A percentile compares a stretch with the other conserved stretches of the same genome.
These are phyloP conservation scores for Iselma pallidipennis DNA, from an alignment of 2,888 invertebrate genomes.

Conservation along the genomic window DNA sequence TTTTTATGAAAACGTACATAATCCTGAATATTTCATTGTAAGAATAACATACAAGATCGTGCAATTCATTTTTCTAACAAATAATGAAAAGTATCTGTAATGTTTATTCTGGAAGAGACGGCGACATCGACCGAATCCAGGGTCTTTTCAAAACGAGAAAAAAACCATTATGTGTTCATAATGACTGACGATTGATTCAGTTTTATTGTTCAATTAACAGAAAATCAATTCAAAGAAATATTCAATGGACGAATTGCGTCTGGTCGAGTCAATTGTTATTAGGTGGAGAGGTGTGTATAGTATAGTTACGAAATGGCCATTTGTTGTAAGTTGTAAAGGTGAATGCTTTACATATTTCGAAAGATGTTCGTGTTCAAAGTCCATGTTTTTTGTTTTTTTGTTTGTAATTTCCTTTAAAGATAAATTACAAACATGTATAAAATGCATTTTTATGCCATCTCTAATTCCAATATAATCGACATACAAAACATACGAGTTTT, in stretches of 20 bases:
- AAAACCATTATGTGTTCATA: too few species aligned
- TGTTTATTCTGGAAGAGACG: conserved; percentile 17
- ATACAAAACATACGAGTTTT: neutral
- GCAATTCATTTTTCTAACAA: neutral
- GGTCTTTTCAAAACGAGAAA: too few species aligned
- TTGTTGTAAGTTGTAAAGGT: conserved; percentile 9
- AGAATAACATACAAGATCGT: too few species aligned
- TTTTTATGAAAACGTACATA: too few species aligned
- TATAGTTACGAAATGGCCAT: neutral
- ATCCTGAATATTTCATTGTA: too few species aligned
- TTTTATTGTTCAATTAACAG: neutral
- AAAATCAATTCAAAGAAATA: neutral
- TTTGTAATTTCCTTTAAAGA: neutral
- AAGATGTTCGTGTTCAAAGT: conserved; percentile 4
- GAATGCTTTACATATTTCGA: conserved; percentile 18
- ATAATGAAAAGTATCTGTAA: conserved; percentile 7
- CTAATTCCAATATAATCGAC: neutral
- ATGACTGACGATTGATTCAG: too few species aligned
- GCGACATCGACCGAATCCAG: neutral
- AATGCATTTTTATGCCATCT: neutral
- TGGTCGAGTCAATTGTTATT: neutral
- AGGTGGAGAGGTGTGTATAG: neutral
- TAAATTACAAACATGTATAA: neutral
- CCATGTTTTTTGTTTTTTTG: neutral
- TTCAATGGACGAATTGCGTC: neutral